Conservation (phyloP, 1,140 invertebrate species). For the Drosophila prosaltans region DNA sequence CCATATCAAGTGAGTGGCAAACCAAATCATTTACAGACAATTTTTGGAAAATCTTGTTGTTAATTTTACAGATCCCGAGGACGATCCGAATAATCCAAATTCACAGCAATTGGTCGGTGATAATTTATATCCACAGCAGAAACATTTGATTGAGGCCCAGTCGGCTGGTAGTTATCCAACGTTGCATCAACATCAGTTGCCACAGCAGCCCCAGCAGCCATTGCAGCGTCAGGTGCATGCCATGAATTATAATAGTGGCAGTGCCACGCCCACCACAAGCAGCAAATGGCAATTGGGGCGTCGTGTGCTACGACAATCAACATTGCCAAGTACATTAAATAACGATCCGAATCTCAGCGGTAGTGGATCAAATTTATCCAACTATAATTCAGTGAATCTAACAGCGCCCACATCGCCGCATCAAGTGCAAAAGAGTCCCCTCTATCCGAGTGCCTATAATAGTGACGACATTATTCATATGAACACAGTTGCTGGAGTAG, state of each 20-base stretch:
- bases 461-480: constrained; percentile 81
- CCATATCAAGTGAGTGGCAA: constrained; percentile 86
- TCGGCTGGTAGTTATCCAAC: constrained; percentile 77
- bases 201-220: constrained; percentile 49
- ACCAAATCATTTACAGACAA: not conserved
- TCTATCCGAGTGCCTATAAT: constrained; percentile 80
- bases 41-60: too few relatives aligned
- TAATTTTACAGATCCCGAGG: constrained; percentile 70
- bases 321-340: constrained; percentile 72
- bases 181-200: constrained; percentile 65
- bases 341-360: constrained; percentile 74
- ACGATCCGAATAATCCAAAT: constrained; percentile 80
- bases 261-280: constrained; percentile 69
- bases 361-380: constrained; percentile 72
- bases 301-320: constrained; percentile 81
- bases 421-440: constrained; percentile 74
- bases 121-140: constrained; percentile 79
- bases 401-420: constrained; percentile 81
- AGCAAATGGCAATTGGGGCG: constrained; percentile 77
- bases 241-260: constrained; percentile 68
- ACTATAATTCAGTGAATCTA: constrained; percentile 76
- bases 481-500: constrained; percentile 48
- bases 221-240: constrained; percentile 46
- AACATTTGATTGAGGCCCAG: constrained; percentile 73
- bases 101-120: constrained; percentile 68